phyloP scores from a whole-genome alignment of 2,888 invertebrate genomes.

The Microctonus hyperodae region DNA sequence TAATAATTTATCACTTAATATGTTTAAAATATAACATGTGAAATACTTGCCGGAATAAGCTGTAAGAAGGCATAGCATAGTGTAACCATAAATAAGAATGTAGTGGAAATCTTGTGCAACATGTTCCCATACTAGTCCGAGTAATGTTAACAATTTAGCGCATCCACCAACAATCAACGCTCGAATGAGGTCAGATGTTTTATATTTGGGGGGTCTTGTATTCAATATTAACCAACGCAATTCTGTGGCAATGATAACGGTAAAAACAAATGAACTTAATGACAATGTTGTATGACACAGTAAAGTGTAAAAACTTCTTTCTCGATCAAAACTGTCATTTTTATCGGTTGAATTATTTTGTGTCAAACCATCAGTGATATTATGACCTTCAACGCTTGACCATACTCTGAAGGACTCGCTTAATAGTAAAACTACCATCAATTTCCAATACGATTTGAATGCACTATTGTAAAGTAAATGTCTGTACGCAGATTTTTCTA shows the following conservation, averaged over 20 bases:
- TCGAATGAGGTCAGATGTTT: conserved; percentile 45
- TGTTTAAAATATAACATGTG: not conserved
- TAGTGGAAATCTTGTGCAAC: conserved; percentile 52
- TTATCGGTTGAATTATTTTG: conserved; percentile 23
- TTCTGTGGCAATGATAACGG: conserved; percentile 52
- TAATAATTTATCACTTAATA: not conserved
- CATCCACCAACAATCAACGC: conserved; percentile 58
- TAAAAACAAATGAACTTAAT: conserved; percentile 46
- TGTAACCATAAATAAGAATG: conserved; percentile 71
- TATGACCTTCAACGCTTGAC: conserved; percentile 48
- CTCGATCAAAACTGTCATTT: conserved; percentile 46
- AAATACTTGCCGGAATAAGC: conserved; percentile 69
- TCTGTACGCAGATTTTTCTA: conserved; percentile 82
- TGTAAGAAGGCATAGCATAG: conserved; percentile 69
- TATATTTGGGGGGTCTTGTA: conserved; percentile 48
- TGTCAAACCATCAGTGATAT: conserved; percentile 14
- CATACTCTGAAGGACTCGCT: conserved; percentile 83
- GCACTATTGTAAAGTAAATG: conserved; percentile 84
- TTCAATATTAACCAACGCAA: conserved; percentile 48
- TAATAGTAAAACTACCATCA: conserved; percentile 78
- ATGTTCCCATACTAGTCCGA: conserved; percentile 58
- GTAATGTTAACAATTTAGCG: conserved; percentile 55
- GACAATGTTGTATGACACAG: conserved; percentile 52
- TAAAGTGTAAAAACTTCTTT: conserved; percentile 55
- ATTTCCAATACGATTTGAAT: conserved; percentile 81